Percentiles rank a stretch among this genome's conserved stretches.
phyloP scores from a whole-genome alignment of 2,797 vertebrate species.

The Microctenopoma lineatum region DNA sequence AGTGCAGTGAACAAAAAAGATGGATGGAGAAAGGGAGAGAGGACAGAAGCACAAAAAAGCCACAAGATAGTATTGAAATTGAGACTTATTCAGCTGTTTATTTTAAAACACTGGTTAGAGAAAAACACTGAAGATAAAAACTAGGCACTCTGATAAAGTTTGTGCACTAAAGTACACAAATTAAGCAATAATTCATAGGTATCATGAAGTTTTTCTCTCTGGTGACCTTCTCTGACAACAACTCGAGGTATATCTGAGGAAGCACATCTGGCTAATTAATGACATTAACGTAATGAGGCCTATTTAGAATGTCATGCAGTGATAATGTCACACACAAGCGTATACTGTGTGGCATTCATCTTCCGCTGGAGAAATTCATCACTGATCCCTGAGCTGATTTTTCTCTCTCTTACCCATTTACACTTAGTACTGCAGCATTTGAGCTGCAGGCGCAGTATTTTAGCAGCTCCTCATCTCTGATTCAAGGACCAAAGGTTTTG shows the following conservation, averaged over 20 bases:
- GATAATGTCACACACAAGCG: slow-evolving; percentile 62
- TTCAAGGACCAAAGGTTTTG: slow-evolving; percentile 49
- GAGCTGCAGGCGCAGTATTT: slow-evolving; percentile 46
- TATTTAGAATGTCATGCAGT: slow-evolving; percentile 75
- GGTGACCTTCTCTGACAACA: slow-evolving; percentile 72
- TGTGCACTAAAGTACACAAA: slow-evolving; percentile 46
- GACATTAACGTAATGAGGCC: slow-evolving; percentile 79
- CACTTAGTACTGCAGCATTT: slow-evolving; percentile 13
- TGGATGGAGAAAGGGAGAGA: slow-evolving; percentile 13
- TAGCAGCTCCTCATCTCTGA: slow-evolving; percentile 42
- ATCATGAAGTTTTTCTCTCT: slow-evolving; percentile 57
- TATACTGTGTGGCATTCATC: slow-evolving; percentile 44
- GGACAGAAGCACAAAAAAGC: neutral
- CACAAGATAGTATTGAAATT: slow-evolving; percentile 26
- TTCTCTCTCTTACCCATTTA: slow-evolving; percentile 18
- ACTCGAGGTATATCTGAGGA: slow-evolving; percentile 57
- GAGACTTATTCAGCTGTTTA: slow-evolving; percentile 4
- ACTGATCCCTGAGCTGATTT: slow-evolving; percentile 59
- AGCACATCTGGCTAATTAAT: slow-evolving; percentile 80
- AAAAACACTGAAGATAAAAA: slow-evolving; percentile 19
- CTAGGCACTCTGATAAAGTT: slow-evolving; percentile 37
- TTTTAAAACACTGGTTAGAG: neutral
- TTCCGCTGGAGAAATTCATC: slow-evolving; percentile 68
- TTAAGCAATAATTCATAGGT: slow-evolving; percentile 49
- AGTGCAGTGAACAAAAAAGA: slow-evolving; percentile 9